Percentiles rank a stretch among this genome's conserved stretches.
Conservation (phyloP, 2,113 vertebrate genomes). For the Aspidoscelis tigris region DNA sequence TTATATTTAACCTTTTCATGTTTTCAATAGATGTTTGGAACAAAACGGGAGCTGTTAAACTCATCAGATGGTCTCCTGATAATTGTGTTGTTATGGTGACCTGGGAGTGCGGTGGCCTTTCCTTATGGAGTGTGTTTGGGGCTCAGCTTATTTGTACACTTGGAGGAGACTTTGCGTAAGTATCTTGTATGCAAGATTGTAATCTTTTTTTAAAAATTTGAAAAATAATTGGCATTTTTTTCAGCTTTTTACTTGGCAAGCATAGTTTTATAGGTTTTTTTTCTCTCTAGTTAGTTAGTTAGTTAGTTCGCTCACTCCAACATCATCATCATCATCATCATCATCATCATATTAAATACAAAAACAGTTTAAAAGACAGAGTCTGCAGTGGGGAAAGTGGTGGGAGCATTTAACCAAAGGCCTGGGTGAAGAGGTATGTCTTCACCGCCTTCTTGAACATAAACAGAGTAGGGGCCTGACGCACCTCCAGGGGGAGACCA, state of each 20-base stretch:
- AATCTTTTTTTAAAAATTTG: not conserved
- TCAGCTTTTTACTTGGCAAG: not conserved
- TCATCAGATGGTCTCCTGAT: constrained; percentile 96
- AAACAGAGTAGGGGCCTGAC: no score
- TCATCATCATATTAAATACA: no score
- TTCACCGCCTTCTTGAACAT: no score
- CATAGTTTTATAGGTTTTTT: not conserved
- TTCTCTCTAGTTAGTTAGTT: no score
- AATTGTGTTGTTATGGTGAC: constrained; percentile 95
- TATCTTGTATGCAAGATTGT: constrained; percentile 54
- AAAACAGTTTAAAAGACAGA: no score
- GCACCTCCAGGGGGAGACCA: no score
- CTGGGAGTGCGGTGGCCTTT: constrained; percentile 94
- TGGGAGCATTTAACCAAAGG: no score
- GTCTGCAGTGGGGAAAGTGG: no score
- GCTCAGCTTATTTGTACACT: constrained; percentile 98
- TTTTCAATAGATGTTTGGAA: constrained; percentile 91
- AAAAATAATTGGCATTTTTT: not conserved
- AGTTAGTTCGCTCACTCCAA: no score
- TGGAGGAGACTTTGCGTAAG: constrained; percentile 97
- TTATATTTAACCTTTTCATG: not conserved
- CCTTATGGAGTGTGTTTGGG: constrained; percentile 98
- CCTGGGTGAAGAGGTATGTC: no score
- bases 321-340: no score
- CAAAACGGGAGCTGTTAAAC: constrained; percentile 94